Conservation (phyloP, 2,888 invertebrate genomes). For the Mylabris sibirica region DNA sequence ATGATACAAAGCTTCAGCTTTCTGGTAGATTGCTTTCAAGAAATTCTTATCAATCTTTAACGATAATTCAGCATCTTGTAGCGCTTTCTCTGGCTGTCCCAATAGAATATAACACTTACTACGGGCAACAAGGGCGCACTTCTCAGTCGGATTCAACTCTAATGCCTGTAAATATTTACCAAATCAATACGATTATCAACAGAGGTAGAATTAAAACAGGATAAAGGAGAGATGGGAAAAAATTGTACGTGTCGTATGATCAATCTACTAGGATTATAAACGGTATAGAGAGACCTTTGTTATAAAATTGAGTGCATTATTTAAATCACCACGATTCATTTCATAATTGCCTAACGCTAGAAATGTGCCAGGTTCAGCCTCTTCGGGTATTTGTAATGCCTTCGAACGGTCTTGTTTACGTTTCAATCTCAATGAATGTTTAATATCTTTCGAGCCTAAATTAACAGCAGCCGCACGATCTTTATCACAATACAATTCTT, state of each 20-base stretch:
- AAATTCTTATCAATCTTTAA: conserved; percentile 76
- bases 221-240: neutral
- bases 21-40: conserved; percentile 81
- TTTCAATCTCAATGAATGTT: conserved; percentile 82
- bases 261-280: neutral
- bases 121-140: conserved; percentile 85
- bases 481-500: conserved; percentile 89
- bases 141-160: conserved; percentile 84
- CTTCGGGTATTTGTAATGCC: conserved; percentile 76
- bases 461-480: conserved; percentile 90
- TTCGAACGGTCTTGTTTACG: conserved; percentile 78
- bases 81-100: conserved; percentile 83
- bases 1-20: conserved; percentile 91
- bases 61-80: conserved; percentile 85
- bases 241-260: conserved; percentile 1
- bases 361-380: conserved; percentile 79
- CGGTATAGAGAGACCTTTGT: conserved; percentile 70
- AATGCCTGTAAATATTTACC: conserved; percentile 73
- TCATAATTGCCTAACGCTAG: conserved; percentile 79
- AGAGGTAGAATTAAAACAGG: neutral
- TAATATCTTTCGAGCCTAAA: conserved; percentile 86
- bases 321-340: conserved; percentile 76
- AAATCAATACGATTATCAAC: conserved; percentile 24
- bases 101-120: conserved; percentile 88
- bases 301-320: conserved; percentile 77